Conservation (phyloP, 1,140 invertebrate genomes). For the Apolygus lucorum region DNA sequence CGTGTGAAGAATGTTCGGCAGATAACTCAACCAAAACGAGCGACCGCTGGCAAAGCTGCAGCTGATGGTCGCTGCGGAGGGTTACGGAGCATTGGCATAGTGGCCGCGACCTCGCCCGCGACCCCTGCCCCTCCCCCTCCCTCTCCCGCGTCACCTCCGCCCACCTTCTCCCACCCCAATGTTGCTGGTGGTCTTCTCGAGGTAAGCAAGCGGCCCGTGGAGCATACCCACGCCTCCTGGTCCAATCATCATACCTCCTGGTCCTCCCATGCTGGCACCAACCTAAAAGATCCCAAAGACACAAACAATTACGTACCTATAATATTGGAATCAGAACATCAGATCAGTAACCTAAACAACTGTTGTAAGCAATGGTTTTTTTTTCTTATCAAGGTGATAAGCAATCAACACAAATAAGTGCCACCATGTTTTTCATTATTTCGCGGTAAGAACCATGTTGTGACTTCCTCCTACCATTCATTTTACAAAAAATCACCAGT, state of each 20-base stretch:
- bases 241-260: conserved; percentile 12
- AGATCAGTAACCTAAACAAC: too few relatives aligned
- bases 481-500: too few relatives aligned
- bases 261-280: conserved; percentile 5
- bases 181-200: conserved; percentile 73
- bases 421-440: too few relatives aligned
- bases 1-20: conserved; percentile 7
- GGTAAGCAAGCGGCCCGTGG: conserved; percentile 63
- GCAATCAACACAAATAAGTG: too few relatives aligned
- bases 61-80: background rate
- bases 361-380: too few relatives aligned
- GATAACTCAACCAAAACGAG: conserved; percentile 23
- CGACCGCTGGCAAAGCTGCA: background rate
- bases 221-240: conserved; percentile 42
- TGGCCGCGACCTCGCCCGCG: conserved; percentile 49
- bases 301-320: too few relatives aligned
- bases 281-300: too few relatives aligned
- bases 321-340: too few relatives aligned
- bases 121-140: conserved; percentile 55
- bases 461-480: too few relatives aligned
- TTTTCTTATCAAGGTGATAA: too few relatives aligned
- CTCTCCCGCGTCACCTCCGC: conserved; percentile 62
- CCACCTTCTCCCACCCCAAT: conserved; percentile 65
- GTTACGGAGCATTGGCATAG: conserved; percentile 24
- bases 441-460: too few relatives aligned